These are phyloP conservation scores for mouse (Mus musculus) DNA, from an alignment of 2,113 vertebrate genomes.

Conservation along the genomic window GRCm39 chr10:13090001-13090500, in stretches of 20 bases:
- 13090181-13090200: not conserved
- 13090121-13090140: not conserved
- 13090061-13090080: not conserved
- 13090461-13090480: not conserved
- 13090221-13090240: not conserved
- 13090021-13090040: slow-evolving; percentile 66
- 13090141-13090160: not conserved
- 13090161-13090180: not conserved
- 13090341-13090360: not conserved
- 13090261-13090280: not conserved
- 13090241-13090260: not conserved
- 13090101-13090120: not conserved
- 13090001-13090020: slow-evolving; percentile 91
- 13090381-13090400: not conserved
- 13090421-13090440: not conserved
- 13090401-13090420: not conserved
- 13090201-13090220: not conserved
- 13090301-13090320: not conserved
- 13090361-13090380: not conserved
- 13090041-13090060: not conserved
- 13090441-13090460: not conserved
- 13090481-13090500: not conserved
- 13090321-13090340: not conserved
- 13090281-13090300: not conserved
- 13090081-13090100: not conserved